Evolutionary conservation across 2,888 invertebrate species (phyloP), one percentile per base, ranked within the genome.

Genomic region (Pristionchus japonicus): DNA sequence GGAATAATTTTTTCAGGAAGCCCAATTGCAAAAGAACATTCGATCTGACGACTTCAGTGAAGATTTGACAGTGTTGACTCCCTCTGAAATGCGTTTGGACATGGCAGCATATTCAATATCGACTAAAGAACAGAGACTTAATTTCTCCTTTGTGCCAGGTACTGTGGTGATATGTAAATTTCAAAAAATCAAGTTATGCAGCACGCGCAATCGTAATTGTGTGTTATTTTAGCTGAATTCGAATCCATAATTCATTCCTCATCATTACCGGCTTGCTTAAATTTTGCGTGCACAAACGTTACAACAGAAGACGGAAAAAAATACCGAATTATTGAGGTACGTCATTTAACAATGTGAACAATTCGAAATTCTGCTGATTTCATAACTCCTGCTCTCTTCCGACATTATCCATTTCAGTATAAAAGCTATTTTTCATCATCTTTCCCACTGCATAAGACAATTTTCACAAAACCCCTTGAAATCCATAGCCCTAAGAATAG

Each of bases 81-180:
- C 87, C 7, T 74, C 77, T 37, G 52, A 77, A n/a, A 70, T 87
- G 15, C 34, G 87, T 20, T 77, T 87, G 1, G 87, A 74, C 40
- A 87, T 87, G 87, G 23, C 37, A 3, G 87, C 77, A 11, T 87
- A 87, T 20, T 87, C 87, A 15, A 70, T 86, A 47, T 13, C 47
- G 3, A 40, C 34, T 6, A 70, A 86, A 17, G 49, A 64, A 11
- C 64, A 64, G 31, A 11, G n/a, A 31, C 4, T 67, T 3, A 34
- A 86, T 23, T 86, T 86, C 31, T 86, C 86, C 9, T 86, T 37
- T 70, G 23, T 49, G 3, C 70, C 86, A 86, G 86, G 86, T 86
- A 82, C n/a, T n/a, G n/a, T n/a, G n/a, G n/a, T n/a, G n/a, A n/a
- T n/a, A n/a, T n/a, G n/a, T n/a, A n/a, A n/a, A n/a, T n/a, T n/a